phyloP scores from a whole-genome alignment of 2,113 vertebrate genomes.

The Siphamia tubifer region DNA sequence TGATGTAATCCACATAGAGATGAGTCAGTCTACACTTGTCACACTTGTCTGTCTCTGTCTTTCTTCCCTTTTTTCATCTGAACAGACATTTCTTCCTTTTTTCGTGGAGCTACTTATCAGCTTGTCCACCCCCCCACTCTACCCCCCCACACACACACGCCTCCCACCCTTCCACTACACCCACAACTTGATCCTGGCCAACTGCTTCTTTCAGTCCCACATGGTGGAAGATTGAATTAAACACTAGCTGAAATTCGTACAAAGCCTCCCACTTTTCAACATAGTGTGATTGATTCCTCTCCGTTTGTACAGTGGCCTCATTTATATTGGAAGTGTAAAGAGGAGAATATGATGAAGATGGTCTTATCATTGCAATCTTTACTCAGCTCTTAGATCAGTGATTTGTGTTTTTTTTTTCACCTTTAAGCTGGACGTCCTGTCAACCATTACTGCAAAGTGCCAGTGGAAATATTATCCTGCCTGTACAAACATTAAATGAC shows the following conservation, averaged over 20 bases:
- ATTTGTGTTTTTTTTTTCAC: no score
- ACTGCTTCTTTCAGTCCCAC: constrained; percentile 61
- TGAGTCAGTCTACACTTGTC: constrained; percentile 29
- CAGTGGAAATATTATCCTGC: no score
- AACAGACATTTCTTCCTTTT: constrained; percentile 30
- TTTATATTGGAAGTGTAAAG: no score
- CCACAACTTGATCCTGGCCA: constrained; percentile 64
- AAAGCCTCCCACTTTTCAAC: constrained; percentile 16
- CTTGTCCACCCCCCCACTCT: constrained; percentile 49
- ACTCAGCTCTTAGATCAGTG: no score
- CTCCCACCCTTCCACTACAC: constrained; percentile 54
- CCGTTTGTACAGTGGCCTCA: no score
- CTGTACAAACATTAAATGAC: no score
- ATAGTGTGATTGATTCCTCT: not conserved
- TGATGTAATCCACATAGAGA: constrained; percentile 21
- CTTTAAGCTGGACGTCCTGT: no score
- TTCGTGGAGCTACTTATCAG: constrained; percentile 41
- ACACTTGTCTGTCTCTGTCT: constrained; percentile 26
- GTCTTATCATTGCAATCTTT: no score
- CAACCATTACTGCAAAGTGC: no score
- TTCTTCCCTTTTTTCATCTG: not conserved
- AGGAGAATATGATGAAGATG: no score
- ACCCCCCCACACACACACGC: constrained; percentile 66
- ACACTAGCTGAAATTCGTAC: constrained; percentile 30
- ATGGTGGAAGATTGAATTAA: constrained; percentile 50